Evolutionary conservation across 1,140 invertebrate genomes (phyloP).

Genomic region (Apis laboriosa): DNA sequence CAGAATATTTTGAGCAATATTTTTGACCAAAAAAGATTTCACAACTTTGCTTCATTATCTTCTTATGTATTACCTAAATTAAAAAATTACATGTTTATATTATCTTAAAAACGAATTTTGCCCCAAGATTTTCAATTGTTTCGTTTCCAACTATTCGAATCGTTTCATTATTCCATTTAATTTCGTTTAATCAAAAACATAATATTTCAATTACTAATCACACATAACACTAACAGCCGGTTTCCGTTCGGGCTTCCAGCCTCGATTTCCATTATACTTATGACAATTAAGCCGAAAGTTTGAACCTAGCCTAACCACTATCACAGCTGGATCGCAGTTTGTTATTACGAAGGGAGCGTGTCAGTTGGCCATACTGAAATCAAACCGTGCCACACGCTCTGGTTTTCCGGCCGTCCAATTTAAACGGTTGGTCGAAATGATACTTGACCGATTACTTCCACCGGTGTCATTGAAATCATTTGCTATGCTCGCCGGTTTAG

Average conservation of each 20-base stretch:
- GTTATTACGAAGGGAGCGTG: constrained; percentile 10
- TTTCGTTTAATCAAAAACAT: neutral
- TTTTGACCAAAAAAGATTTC: too few relatives aligned
- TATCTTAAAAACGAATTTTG: too few relatives aligned
- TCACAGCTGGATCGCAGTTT: neutral
- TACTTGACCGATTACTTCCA: constrained; percentile 63
- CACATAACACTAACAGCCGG: too few relatives aligned
- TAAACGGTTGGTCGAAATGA: constrained; percentile 44
- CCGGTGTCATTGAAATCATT: constrained; percentile 69
- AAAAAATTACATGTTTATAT: too few relatives aligned
- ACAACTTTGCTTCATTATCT: too few relatives aligned
- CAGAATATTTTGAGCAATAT: too few relatives aligned
- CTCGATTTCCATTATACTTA: neutral
- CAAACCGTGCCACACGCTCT: constrained; percentile 40
- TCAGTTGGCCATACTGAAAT: constrained; percentile 30
- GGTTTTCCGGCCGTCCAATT: constrained; percentile 59
- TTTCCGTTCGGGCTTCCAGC: neutral
- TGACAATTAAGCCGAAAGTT: neutral
- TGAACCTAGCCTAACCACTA: too few relatives aligned
- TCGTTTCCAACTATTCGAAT: too few relatives aligned
- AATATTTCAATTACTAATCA: neutral
- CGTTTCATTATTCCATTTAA: too few relatives aligned
- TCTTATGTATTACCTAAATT: too few relatives aligned
- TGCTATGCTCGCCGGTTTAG: constrained; percentile 40
- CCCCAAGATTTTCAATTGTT: too few relatives aligned